Evolutionary conservation across 2,113 vertebrate species (phyloP), one percentile per base, ranked within the genome.

Genomic region (Glaucidium brasilianum): DNA sequence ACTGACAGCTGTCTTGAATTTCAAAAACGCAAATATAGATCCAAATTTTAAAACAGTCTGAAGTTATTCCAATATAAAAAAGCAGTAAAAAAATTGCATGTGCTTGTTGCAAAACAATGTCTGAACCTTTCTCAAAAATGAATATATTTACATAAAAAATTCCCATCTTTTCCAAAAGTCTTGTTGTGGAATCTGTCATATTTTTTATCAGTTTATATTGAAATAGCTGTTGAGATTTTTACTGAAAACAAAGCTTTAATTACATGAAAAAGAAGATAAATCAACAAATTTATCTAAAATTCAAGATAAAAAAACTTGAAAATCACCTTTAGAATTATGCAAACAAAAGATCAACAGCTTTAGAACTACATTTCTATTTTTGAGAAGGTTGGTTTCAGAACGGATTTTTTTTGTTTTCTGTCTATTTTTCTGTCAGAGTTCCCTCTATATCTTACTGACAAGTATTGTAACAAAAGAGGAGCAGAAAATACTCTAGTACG

Each of bases 1-100:
- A 95, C 67, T 92, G 94, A 90, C 85, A 96, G 67, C 76, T 92
- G 94, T 12, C 78, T 77, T 85, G 79, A 67, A 80, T 90, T 96
- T 86, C 10, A 85, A 67, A 95, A 92, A 74, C 63, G 78, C 50
- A 90, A 93, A 93, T 85, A 79, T 19, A 79, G 71, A 83, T 92
- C 78, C 63, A 93, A 92, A 92, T 81, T 96, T 77, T 94, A 6
- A 84, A 94, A 93, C 27, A 80, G 7, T 56, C 32, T 93, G 78
- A 94, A 66, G 23, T 55, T 95, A 45, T 88, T 95, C 94, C 94
- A 95, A 71, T 47, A 71, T 47, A 71, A 96, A 75, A 86, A 95
- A 84, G 56, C 93, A 81, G 52, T 71, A 76, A 84, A 94, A 92
- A 80, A 62, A 30, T 50, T 62, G 5, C 52, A 59, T 86, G 81